phyloP scores from a whole-genome alignment of 2,797 vertebrate genomes.

The Mycteria americana region DNA sequence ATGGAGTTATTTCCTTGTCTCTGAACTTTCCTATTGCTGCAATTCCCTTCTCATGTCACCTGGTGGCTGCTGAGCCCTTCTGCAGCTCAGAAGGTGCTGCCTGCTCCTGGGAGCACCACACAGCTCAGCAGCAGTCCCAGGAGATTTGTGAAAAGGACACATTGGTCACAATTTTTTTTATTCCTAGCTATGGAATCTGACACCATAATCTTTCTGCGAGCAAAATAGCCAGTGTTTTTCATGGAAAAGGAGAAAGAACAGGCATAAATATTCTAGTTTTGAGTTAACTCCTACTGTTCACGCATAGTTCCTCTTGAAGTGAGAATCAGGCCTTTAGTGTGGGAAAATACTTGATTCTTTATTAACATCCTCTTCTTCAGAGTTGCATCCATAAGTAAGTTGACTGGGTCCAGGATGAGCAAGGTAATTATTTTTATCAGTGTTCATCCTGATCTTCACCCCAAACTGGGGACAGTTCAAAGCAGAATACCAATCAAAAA shows the following conservation, averaged over 20 bases:
- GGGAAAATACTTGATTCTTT: background rate
- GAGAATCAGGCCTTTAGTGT: background rate
- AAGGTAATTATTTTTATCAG: background rate
- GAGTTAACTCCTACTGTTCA: background rate
- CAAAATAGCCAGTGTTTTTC: background rate
- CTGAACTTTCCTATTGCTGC: background rate
- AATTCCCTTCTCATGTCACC: slow-evolving; percentile 47
- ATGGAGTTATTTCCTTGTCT: background rate
- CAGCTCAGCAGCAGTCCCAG: background rate
- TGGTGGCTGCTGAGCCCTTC: slow-evolving; percentile 51
- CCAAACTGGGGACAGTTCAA: background rate
- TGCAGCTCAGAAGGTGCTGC: background rate
- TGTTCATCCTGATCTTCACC: background rate
- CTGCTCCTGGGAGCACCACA: background rate
- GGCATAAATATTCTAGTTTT: background rate
- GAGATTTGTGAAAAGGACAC: background rate
- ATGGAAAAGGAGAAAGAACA: background rate
- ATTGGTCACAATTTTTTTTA: background rate
- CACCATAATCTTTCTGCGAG: background rate
- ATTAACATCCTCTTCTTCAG: background rate
- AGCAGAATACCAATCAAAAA: background rate
- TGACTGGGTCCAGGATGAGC: background rate
- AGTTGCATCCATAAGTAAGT: background rate
- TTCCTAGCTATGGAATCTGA: background rate
- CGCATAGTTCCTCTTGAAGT: background rate